Evolutionary conservation across 2,888 invertebrate genomes (phyloP).

Genomic region (Drosophila ezoana): DNA sequence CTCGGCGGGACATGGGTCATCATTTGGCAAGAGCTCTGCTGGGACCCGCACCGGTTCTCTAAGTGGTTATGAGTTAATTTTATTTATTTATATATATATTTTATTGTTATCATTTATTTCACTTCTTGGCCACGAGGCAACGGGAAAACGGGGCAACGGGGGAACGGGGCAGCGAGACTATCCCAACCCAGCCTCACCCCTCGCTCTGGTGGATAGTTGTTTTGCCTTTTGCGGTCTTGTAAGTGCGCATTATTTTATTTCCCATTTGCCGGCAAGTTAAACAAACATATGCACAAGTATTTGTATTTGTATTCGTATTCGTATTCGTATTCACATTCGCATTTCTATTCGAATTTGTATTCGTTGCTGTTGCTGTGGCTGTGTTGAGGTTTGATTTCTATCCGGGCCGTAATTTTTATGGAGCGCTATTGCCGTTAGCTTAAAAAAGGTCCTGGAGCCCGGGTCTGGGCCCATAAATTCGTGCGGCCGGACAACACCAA

Average conservation of each 20-base stretch:
- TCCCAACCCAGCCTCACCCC: not conserved
- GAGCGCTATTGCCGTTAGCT: conserved; percentile 52
- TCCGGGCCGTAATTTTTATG: conserved; percentile 63
- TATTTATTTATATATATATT: conserved; percentile 82
- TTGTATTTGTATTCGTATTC: conserved; percentile 22
- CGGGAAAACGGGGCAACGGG: not conserved
- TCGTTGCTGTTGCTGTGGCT: conserved; percentile 24
- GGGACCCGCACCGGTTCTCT: conserved; percentile 57
- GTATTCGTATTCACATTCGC: not conserved
- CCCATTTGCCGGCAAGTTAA: conserved; percentile 32
- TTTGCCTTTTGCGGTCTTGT: conserved; percentile 31
- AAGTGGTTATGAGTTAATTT: conserved; percentile 82
- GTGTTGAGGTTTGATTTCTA: conserved; percentile 54
- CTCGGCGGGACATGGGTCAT: conserved; percentile 43
- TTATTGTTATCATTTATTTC: conserved; percentile 80
- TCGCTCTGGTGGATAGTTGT: not conserved
- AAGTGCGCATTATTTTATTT: conserved; percentile 56
- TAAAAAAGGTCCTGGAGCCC: conserved; percentile 34
- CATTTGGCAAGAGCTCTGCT: conserved; percentile 39
- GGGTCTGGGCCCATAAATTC: conserved; percentile 41
- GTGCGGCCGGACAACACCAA: conserved; percentile 21
- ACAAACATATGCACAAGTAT: conserved; percentile 40
- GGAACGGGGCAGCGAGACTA: not conserved
- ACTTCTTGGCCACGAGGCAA: conserved; percentile 36
- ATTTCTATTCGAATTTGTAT: conserved; percentile 24